phyloP scores from a whole-genome alignment of 2,888 invertebrate genomes.

The Leucophora obtusa region DNA sequence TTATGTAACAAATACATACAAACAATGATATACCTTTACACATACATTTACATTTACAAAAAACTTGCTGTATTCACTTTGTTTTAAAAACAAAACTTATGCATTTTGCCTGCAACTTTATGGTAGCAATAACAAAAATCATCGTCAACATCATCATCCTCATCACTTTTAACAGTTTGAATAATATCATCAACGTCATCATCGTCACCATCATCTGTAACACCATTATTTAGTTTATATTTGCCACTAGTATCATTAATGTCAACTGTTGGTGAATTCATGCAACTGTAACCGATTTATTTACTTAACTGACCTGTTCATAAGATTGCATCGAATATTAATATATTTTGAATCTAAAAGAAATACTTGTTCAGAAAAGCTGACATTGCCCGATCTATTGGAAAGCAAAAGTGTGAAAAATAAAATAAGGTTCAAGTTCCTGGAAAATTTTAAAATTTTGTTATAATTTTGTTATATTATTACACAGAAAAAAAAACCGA shows the following conservation, averaged over 20 bases:
- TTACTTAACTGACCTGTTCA: conserved; percentile 54
- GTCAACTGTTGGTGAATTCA: conserved; percentile 50
- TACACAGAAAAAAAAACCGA: too few relatives aligned
- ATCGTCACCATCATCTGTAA: conserved; percentile 21
- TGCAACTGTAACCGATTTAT: conserved; percentile 57
- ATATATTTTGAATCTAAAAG: too few relatives aligned
- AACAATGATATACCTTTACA: conserved; percentile 8
- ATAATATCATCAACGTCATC: neutral
- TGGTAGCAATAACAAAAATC: neutral
- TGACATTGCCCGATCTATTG: too few relatives aligned
- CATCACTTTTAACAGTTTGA: conserved; percentile 6
- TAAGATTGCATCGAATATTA: too few relatives aligned
- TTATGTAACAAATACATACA: conserved; percentile 36
- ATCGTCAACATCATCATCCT: neutral
- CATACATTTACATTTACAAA: neutral
- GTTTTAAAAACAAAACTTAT: conserved; percentile 1
- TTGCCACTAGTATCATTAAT: conserved; percentile 45
- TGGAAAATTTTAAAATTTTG: too few relatives aligned
- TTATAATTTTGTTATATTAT: too few relatives aligned
- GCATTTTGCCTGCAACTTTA: neutral
- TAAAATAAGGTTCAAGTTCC: too few relatives aligned
- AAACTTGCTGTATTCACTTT: neutral
- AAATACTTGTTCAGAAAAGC: too few relatives aligned
- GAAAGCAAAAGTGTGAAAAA: too few relatives aligned
- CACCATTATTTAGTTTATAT: conserved; percentile 43